Conservation (phyloP, 1,140 invertebrate genomes). For the Pristionchus pacificus region DNA sequence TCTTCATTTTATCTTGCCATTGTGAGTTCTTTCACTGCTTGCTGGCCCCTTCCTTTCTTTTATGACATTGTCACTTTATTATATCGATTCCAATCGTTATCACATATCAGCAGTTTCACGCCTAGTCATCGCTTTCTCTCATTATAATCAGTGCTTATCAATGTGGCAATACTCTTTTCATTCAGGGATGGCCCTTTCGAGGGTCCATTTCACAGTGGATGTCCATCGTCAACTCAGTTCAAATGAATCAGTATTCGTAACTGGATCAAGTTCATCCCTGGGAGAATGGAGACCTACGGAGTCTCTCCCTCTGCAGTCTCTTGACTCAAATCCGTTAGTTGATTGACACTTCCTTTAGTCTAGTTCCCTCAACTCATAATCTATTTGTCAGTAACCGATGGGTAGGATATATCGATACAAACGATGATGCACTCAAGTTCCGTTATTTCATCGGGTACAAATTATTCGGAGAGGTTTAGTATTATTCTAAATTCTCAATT, state of each 20-base stretch:
- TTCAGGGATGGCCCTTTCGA: slow-evolving; percentile 10
- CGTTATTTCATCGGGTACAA: slow-evolving; percentile 57
- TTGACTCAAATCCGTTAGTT: slow-evolving; percentile 20
- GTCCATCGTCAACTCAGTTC: slow-evolving; percentile 28
- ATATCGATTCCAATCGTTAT: neutral
- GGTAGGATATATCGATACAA: slow-evolving; percentile 21
- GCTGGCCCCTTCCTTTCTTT: neutral
- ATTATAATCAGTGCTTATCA: neutral
- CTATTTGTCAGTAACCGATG: slow-evolving; percentile 23
- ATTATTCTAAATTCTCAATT: neutral
- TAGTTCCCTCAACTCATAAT: neutral
- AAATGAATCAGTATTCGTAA: slow-evolving; percentile 53
- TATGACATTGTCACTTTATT: neutral
- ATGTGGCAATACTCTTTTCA: neutral
- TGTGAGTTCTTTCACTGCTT: neutral
- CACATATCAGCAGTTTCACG: neutral
- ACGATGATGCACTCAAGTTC: slow-evolving; percentile 46
- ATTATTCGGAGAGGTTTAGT: slow-evolving; percentile 34
- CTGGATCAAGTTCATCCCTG: slow-evolving; percentile 32
- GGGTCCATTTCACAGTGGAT: slow-evolving; percentile 36
- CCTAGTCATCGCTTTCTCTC: neutral
- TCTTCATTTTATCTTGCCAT: neutral
- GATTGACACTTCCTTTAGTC: neutral
- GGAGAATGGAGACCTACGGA: slow-evolving; percentile 26
- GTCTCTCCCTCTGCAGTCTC: slow-evolving; percentile 24